Conservation (phyloP, 2,888 invertebrate genomes). For the Pammene aurita region DNA sequence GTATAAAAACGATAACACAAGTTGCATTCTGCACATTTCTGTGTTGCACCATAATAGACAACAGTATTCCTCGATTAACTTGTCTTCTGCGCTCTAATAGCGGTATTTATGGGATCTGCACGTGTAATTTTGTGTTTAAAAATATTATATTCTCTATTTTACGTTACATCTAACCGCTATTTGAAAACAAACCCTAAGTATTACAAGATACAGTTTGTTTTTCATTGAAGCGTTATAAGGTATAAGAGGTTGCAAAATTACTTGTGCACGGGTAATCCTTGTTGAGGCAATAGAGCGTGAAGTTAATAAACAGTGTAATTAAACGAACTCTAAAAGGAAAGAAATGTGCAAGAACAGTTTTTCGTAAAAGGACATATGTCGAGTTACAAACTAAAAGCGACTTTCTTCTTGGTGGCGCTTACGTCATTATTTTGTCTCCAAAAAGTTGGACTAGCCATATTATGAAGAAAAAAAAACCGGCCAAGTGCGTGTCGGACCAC, state of each 20-base stretch:
- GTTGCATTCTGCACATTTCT: neutral
- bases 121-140: constrained; percentile 22
- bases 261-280: constrained; percentile 24
- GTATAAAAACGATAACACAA: neutral
- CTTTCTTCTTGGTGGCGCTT: too few species aligned
- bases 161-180: neutral
- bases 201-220: neutral
- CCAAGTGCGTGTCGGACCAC: too few species aligned
- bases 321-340: constrained; percentile 20
- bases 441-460: too few species aligned
- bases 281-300: constrained; percentile 26
- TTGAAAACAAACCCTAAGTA: neutral
- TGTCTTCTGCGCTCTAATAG: constrained; percentile 14
- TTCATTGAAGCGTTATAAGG: neutral
- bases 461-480: too few species aligned
- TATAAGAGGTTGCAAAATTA: constrained; percentile 7
- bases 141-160: constrained; percentile 14
- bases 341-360: constrained; percentile 3
- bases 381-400: neutral
- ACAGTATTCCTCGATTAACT: constrained; percentile 18
- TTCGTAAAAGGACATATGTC: constrained; percentile 4
- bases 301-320: constrained; percentile 28
- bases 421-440: too few species aligned
- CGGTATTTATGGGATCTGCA: constrained; percentile 16
- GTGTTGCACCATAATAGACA: neutral